phyloP scores from a whole-genome alignment of 2,888 invertebrate species.

The Leucania comma region DNA sequence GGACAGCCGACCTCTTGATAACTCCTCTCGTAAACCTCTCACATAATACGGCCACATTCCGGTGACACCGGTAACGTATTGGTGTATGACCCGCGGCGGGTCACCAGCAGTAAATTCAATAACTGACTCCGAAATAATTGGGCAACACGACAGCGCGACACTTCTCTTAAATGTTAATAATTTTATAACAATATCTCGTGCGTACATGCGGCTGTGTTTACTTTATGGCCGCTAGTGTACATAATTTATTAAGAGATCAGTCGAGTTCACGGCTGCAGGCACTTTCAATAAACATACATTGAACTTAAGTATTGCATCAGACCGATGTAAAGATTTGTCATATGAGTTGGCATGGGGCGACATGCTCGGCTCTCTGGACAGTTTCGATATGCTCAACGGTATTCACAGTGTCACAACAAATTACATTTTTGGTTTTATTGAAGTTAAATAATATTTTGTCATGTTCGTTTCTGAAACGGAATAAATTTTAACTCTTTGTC shows the following conservation, averaged over 20 bases:
- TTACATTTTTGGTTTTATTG: neutral
- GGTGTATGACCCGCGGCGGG: conserved; percentile 55
- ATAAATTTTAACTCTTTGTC: neutral
- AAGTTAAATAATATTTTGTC: conserved; percentile 1
- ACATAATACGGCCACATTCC: conserved; percentile 63
- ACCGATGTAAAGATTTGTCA: conserved; percentile 34
- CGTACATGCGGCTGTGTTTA: conserved; percentile 31
- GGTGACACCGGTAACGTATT: conserved; percentile 52
- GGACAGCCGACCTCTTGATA: conserved; percentile 44
- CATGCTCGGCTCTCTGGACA: neutral
- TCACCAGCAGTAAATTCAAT: conserved; percentile 61
- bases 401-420: neutral
- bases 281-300: conserved; percentile 35
- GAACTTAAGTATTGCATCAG: conserved; percentile 45
- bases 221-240: conserved; percentile 16
- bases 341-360: neutral
- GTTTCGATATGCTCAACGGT: neutral
- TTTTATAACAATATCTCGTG: conserved; percentile 55
- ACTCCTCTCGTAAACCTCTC: conserved; percentile 56
- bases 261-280: conserved; percentile 45
- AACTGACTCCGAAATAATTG: conserved; percentile 60
- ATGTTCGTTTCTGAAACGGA: neutral
- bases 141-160: conserved; percentile 56
- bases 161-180: conserved; percentile 48
- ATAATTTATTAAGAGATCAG: conserved; percentile 58